These are phyloP conservation scores for Homarus gammarus DNA, from an alignment of 2,888 invertebrate species.

Conservation along the genomic window DNA sequence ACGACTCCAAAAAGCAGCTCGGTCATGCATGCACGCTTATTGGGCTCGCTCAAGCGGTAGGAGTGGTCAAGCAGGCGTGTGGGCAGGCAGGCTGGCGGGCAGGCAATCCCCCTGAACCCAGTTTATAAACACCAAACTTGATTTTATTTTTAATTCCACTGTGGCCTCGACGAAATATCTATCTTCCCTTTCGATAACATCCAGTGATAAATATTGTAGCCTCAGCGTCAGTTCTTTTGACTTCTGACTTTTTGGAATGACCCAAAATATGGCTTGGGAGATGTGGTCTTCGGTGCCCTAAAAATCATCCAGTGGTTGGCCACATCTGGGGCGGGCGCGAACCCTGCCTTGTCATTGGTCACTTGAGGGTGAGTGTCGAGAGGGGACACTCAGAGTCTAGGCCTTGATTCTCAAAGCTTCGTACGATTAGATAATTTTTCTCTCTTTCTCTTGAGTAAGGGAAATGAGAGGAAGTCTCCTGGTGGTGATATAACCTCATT, in stretches of 20 bases:
- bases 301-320: constrained; percentile 4
- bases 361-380: background rate
- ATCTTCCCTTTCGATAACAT: background rate
- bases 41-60: background rate
- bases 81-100: too few relatives aligned
- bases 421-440: too few relatives aligned
- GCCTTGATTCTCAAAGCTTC: too few relatives aligned
- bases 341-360: background rate
- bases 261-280: too few relatives aligned
- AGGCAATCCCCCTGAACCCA: too few relatives aligned
- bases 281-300: constrained; percentile 35
- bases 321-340: background rate
- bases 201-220: background rate
- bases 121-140: too few relatives aligned
- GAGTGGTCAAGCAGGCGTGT: background rate
- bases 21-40: background rate
- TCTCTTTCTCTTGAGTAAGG: too few relatives aligned
- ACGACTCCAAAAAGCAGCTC: background rate
- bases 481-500: too few relatives aligned
- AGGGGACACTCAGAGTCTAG: background rate
- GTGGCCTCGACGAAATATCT: too few relatives aligned
- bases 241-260: background rate
- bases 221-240: too few relatives aligned
- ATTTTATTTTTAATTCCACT: background rate
- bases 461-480: too few relatives aligned